Conservation (phyloP, 2,113 vertebrate genomes). For the Cercopithecus mona region DNA sequence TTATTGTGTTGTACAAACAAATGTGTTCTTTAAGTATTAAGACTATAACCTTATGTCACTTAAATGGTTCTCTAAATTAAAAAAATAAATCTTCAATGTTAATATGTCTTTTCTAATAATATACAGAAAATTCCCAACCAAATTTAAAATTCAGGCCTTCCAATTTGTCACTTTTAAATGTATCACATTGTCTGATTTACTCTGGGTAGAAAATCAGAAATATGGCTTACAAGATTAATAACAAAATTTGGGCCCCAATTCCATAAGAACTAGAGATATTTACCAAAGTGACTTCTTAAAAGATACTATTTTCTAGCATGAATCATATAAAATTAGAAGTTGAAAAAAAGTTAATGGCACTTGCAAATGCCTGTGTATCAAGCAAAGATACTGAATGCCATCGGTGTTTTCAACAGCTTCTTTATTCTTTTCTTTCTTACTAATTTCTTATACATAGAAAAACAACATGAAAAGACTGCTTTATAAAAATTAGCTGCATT, state of each 20-base stretch:
- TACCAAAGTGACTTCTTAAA: background rate
- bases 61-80: background rate
- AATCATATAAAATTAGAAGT: background rate
- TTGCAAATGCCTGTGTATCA: background rate
- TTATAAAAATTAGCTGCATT: slow-evolving; percentile 2
- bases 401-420: background rate
- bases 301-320: background rate
- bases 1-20: background rate
- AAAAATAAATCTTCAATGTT: background rate
- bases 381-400: background rate
- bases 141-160: background rate
- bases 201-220: background rate
- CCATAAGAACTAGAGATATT: background rate
- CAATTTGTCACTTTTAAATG: background rate
- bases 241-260: background rate
- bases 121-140: background rate
- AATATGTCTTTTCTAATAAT: background rate
- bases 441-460: background rate
- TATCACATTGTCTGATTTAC: background rate
- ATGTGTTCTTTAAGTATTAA: background rate
- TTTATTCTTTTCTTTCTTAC: background rate
- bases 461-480: background rate
- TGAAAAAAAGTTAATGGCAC: background rate
- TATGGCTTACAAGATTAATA: background rate
- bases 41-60: background rate